A percentile compares a stretch with the other conserved stretches of the same genome.
These are phyloP conservation scores for Ptychoptera contaminata DNA, from an alignment of 2,888 invertebrate genomes.

Conservation along the genomic window DNA sequence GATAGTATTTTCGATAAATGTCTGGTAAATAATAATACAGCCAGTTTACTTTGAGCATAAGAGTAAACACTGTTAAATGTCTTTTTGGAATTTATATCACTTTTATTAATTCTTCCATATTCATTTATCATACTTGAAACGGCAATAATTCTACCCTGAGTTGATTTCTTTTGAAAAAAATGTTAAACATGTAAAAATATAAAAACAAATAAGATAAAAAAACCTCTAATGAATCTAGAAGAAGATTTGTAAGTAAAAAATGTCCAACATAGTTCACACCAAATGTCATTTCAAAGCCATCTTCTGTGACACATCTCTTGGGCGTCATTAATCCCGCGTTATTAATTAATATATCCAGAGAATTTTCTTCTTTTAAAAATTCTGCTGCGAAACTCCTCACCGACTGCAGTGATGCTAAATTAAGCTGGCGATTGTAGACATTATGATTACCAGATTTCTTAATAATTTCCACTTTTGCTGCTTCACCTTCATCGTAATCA, in stretches of 20 bases:
- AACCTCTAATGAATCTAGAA: conserved; percentile 51
- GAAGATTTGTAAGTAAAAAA: conserved; percentile 58
- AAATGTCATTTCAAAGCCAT: conserved; percentile 68
- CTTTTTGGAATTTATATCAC: conserved; percentile 56
- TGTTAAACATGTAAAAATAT: conserved; percentile 16
- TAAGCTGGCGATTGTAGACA: too few relatives aligned
- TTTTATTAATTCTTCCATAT: conserved; percentile 31
- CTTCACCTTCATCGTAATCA: conserved; percentile 60
- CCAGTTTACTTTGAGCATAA: conserved; percentile 63
- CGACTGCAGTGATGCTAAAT: too few relatives aligned
- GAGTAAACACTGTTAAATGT: conserved; percentile 35
- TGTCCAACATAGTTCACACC: conserved; percentile 74
- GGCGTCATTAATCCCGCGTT: conserved; percentile 71
- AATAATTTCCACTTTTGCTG: conserved; percentile 8
- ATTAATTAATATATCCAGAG: conserved; percentile 57
- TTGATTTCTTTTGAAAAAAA: conserved; percentile 28
- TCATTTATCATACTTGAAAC: conserved; percentile 42
- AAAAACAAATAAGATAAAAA: neutral
- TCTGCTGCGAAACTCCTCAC: too few relatives aligned
- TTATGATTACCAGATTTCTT: too few relatives aligned
- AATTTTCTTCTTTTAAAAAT: too few relatives aligned
- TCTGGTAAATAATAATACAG: conserved; percentile 57
- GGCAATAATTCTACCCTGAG: conserved; percentile 41
- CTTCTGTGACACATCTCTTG: conserved; percentile 44
- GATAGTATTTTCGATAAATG: conserved; percentile 47